A percentile compares a stretch with the other conserved stretches of the same genome.
Conservation (phyloP, 1,140 invertebrate genomes). For the Sycobia sp. region DNA sequence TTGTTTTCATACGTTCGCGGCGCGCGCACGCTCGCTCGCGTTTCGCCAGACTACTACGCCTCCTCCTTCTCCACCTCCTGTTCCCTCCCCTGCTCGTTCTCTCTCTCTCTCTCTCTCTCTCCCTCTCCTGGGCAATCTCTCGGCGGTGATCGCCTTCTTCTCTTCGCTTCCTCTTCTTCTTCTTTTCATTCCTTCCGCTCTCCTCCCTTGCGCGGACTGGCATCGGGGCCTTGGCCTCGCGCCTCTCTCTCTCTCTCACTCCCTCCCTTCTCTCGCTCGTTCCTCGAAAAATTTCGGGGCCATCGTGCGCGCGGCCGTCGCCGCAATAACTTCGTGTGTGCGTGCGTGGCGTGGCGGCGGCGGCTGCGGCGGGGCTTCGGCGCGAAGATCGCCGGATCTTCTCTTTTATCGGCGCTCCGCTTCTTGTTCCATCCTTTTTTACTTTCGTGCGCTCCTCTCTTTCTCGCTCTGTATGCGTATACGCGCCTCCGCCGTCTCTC, state of each 20-base stretch:
- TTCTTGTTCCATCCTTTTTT: slow-evolving; percentile 28
- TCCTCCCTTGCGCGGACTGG: too few species aligned
- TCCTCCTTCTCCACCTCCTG: background rate
- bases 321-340: slow-evolving; percentile 13
- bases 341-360: background rate
- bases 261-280: too few species aligned
- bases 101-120: too few species aligned
- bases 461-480: background rate
- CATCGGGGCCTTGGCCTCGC: slow-evolving; percentile 27
- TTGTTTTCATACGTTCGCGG: slow-evolving; percentile 59
- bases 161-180: slow-evolving; percentile 17
- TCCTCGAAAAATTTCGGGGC: slow-evolving; percentile 33
- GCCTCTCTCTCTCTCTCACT: slow-evolving; percentile 18
- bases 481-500: background rate
- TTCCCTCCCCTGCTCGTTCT: slow-evolving; percentile 17
- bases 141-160: background rate
- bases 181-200: slow-evolving; percentile 32
- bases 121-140: background rate
- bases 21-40: slow-evolving; percentile 50
- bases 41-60: slow-evolving; percentile 34
- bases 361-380: slow-evolving; percentile 21
- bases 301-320: slow-evolving; percentile 6
- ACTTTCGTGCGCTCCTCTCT: background rate
- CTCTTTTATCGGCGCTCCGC: slow-evolving; percentile 38
- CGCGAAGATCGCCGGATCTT: slow-evolving; percentile 32